Conservation (phyloP, 2,113 vertebrate genomes). For the Chionomys nivalis region DNA sequence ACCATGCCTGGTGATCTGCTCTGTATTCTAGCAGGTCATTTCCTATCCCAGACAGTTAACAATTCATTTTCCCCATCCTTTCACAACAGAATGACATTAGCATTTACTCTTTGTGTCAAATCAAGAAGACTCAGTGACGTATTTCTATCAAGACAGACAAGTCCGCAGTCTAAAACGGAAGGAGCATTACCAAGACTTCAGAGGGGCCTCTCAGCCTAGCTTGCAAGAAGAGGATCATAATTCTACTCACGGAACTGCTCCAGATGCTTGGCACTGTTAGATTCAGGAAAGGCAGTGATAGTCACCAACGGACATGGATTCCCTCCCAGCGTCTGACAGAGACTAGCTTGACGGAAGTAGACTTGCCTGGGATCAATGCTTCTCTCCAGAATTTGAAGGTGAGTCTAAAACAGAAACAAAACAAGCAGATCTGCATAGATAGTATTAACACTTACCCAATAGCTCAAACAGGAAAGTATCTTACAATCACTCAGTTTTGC, state of each 20-base stretch:
- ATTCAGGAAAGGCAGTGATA: constrained; percentile 92
- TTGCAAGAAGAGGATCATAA: neutral
- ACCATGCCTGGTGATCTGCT: neutral
- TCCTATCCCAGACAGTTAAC: neutral
- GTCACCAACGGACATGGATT: constrained; percentile 94
- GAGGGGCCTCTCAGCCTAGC: neutral
- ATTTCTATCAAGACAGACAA: neutral
- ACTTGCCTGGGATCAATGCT: constrained; percentile 86
- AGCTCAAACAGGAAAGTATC: neutral
- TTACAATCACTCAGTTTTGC: neutral
- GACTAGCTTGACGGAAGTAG: constrained; percentile 90
- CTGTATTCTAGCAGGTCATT: neutral
- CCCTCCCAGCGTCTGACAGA: constrained; percentile 91
- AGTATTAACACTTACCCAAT: neutral
- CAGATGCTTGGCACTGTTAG: constrained; percentile 84
- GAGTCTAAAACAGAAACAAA: constrained; percentile 86
- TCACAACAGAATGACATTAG: neutral
- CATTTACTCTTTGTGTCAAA: neutral
- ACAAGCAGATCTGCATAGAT: neutral
- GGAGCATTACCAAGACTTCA: neutral
- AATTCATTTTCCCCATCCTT: neutral
- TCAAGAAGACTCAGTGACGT: neutral
- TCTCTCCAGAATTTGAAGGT: constrained; percentile 89
- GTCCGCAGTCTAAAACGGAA: neutral
- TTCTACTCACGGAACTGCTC: constrained; percentile 92